Conservation (phyloP, 2,113 vertebrate species). For the Platanista minor region DNA sequence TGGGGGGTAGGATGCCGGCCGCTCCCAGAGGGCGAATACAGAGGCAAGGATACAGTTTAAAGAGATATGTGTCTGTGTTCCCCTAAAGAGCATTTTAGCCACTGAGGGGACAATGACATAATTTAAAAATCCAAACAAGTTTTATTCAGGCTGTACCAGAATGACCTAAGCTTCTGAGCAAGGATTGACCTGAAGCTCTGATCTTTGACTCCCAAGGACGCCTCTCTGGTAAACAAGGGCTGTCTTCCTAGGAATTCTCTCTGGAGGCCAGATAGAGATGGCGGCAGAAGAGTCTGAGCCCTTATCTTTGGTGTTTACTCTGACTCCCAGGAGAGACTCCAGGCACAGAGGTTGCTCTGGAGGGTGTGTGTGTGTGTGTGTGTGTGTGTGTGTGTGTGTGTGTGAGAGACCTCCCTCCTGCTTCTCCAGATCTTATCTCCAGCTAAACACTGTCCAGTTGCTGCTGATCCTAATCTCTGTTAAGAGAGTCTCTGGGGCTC, state of each 20-base stretch:
- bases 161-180: neutral
- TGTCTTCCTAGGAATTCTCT: neutral
- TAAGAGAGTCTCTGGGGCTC: neutral
- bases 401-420: neutral
- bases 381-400: neutral
- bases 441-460: accelerated
- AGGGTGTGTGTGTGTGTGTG: neutral
- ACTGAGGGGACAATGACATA: neutral
- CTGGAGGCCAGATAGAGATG: accelerated
- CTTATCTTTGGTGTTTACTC: neutral
- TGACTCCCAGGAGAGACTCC: neutral
- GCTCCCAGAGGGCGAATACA: neutral
- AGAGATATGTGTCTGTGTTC: neutral
- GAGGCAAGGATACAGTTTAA: neutral
- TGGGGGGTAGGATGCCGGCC: accelerated
- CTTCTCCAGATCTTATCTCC: neutral
- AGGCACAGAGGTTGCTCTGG: neutral
- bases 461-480: neutral
- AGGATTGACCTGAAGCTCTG: neutral
- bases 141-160: neutral
- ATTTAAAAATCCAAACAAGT: neutral
- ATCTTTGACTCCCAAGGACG: neutral
- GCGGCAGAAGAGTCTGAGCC: too few species aligned
- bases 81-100: neutral
- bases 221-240: neutral